A percentile compares a stretch with the other conserved stretches of the same genome.
These are phyloP conservation scores for Poecilia velifera DNA, from an alignment of 2,797 vertebrate species.

Conservation along the genomic window DNA sequence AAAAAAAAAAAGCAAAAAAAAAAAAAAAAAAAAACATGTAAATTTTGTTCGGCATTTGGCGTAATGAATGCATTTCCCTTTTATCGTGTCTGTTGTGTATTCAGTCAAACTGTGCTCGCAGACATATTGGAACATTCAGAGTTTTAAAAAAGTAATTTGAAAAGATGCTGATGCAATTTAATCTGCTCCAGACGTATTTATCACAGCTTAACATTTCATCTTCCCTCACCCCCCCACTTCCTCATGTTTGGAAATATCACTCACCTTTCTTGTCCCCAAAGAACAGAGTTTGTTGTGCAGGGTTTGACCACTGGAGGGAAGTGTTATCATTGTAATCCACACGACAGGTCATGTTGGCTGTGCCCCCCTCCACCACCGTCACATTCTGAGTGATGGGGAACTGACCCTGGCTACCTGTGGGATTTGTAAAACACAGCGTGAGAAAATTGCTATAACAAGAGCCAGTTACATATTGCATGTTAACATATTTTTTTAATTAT, in stretches of 20 bases:
- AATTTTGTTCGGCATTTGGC: constrained; percentile 47
- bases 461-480: constrained; percentile 20
- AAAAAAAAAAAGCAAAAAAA: constrained; percentile 9
- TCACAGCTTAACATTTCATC: constrained; percentile 48
- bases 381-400: constrained; percentile 97
- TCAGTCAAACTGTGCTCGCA: constrained; percentile 36
- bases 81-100: constrained; percentile 17
- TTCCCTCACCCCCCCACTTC: constrained; percentile 13
- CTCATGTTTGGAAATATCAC: constrained; percentile 43
- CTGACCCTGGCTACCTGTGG: constrained; percentile 84
- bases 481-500: constrained; percentile 30
- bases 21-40: constrained; percentile 48
- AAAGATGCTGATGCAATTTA: constrained; percentile 35
- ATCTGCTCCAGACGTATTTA: constrained; percentile 52
- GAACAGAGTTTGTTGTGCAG: constrained; percentile 99
- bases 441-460: constrained; percentile 45
- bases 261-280: constrained; percentile 99
- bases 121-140: constrained; percentile 32
- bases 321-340: constrained; percentile 99
- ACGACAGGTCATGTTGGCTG: constrained; percentile 97
- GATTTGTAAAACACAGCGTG: constrained; percentile 51
- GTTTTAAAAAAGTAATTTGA: constrained; percentile 48
- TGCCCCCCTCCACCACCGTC: constrained; percentile 94
- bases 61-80: constrained; percentile 40
- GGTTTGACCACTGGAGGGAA: constrained; percentile 99